A percentile compares a stretch with the other conserved stretches of the same genome.
These are phyloP conservation scores for Pseudomyrmex pallidus DNA, from an alignment of 1,140 invertebrate species.

Conservation along the genomic window DNA sequence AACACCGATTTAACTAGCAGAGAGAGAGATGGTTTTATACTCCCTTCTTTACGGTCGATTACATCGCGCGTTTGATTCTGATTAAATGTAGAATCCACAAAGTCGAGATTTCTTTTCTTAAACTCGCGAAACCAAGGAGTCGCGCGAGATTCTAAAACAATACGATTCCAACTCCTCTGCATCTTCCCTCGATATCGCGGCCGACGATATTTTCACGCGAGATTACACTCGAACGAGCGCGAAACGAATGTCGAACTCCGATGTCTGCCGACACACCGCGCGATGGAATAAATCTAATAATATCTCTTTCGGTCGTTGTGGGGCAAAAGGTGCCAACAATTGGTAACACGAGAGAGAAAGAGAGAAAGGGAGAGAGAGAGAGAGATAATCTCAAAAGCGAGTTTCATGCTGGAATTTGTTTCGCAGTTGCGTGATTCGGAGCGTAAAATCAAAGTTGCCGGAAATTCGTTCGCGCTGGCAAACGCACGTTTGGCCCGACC, in stretches of 20 bases:
- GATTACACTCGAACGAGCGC: not conserved
- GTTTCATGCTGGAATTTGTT: conserved; percentile 18
- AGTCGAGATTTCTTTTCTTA: conserved; percentile 10
- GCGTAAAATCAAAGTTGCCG: conserved; percentile 32
- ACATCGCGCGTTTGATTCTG: not conserved
- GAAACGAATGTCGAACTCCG: not conserved
- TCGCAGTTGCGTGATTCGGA: conserved; percentile 15
- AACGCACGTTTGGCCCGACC: not conserved
- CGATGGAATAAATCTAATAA: conserved; percentile 12
- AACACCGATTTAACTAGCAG: conserved; percentile 11
- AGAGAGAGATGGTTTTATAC: conserved; percentile 33
- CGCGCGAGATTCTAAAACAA: not conserved
- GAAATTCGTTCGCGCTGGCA: conserved; percentile 23
- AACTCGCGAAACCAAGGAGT: not conserved
- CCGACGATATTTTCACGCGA: not conserved
- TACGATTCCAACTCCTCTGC: not conserved
- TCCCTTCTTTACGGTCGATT: conserved; percentile 27
- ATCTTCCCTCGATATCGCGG: not conserved
- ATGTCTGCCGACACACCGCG: not conserved
- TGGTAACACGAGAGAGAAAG: not conserved
- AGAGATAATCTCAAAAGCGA: conserved; percentile 5
- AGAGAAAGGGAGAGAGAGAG: not conserved
- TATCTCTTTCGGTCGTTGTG: not conserved
- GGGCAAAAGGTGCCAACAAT: not conserved
- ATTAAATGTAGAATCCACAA: conserved; percentile 41